Base-by-base conservation (phyloP, 2,113 vertebrate genomes). In the Eupsittula cactorum region DNA sequence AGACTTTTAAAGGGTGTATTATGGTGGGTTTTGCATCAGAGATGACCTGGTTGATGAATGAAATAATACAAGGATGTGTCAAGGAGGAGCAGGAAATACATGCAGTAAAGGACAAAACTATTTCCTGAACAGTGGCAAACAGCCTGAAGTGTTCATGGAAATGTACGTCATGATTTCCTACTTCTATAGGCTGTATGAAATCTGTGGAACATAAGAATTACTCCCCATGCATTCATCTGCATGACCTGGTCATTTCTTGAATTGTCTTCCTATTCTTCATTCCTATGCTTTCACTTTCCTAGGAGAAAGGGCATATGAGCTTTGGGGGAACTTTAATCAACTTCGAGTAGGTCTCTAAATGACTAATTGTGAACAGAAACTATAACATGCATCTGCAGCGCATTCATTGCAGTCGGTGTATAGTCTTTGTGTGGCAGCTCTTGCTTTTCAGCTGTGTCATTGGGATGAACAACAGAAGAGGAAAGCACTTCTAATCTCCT, bases 111-210 rank as follows among this genome's bases (percentile, higher is more conserved):
- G 42, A 68, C 35, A 69, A 92, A 93, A 67, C 12, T 81, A 23
- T 69, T 77, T 2, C 3, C 10, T 63, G 49, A 90, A 81, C 33
- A 92, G 95, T 25, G 60, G 44, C 20, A 89, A 93, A 80, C 63
- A 49, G 17, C 90, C 33, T 94, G 77, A 93, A 93, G 49, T 46
- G 53, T 62, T 92, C 11, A 35, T 69, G 28, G 59, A 86, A 91
- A 80, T 41, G 2, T 16, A 46, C 13, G 8, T 27, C 15, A 53
- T 46, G 21, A 20, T 69, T 91, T 68, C 28, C 41, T 81, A 18
- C 25, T 86, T 0, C 0, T 83, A 14, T 13, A 68, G 4, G 9
- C 74, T 50, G 2, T 29, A 71, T 68, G 5, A 71, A 39, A 60
- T 41, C 25, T 44, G 21, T 35, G 13, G 57, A 85, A 68, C 13